Percentiles rank a stretch among this genome's conserved stretches.
Evolutionary conservation across 2,888 invertebrate species (phyloP).

Genomic region (Dendrolimus houi): DNA sequence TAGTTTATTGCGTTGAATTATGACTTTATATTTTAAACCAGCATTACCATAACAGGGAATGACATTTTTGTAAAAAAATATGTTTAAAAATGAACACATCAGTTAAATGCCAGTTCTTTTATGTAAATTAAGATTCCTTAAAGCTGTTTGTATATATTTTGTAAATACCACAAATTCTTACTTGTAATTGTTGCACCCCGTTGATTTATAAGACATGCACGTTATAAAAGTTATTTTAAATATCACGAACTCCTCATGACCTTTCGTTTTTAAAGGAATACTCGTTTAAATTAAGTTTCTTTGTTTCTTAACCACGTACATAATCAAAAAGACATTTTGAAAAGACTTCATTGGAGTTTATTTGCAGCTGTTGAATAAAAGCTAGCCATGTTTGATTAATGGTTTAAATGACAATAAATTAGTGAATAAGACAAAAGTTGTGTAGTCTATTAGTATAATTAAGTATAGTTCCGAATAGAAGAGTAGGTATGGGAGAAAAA

Average conservation of each 20-base stretch:
- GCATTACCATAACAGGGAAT: not conserved
- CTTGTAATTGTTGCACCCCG: not conserved
- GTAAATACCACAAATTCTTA: not conserved
- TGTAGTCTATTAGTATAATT: too few species aligned
- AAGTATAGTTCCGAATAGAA: too few species aligned
- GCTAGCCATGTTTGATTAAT: not conserved
- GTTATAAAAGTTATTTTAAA: constrained; percentile 31
- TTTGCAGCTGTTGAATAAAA: not conserved
- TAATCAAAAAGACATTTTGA: not conserved
- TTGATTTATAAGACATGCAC: constrained; percentile 4
- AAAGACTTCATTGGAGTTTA: not conserved
- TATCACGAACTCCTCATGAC: constrained; percentile 35
- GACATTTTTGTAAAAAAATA: not conserved
- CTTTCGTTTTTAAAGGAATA: constrained; percentile 34
- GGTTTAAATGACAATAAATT: too few species aligned
- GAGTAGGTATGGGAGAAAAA: too few species aligned
- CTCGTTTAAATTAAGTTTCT: constrained; percentile 22
- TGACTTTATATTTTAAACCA: not conserved
- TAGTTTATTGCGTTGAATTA: not conserved
- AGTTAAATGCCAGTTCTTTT: not conserved
- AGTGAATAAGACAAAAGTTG: too few species aligned
- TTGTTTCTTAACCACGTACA: not conserved
- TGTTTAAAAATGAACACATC: not conserved
- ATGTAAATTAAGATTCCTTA: not conserved
- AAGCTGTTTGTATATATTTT: not conserved